A percentile compares a stretch with the other conserved stretches of the same genome.
Conservation (phyloP, 2,888 invertebrate species). For the Nymphalis polychloros region DNA sequence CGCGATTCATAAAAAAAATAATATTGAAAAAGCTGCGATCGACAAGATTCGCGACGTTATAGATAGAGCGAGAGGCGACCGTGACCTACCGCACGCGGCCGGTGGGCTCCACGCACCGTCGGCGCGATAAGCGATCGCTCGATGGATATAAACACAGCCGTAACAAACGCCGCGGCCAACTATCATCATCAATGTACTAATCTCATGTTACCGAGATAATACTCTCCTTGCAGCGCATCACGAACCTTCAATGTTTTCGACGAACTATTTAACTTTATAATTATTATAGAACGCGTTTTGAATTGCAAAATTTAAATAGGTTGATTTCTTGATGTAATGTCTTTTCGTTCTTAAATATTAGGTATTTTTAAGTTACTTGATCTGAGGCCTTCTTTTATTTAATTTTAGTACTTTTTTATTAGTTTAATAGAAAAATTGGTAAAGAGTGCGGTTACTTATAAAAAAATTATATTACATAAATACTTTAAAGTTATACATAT, state of each 20-base stretch:
- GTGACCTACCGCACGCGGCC: slow-evolving; percentile 51
- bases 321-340: not conserved
- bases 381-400: too few species aligned
- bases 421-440: too few species aligned
- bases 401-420: too few species aligned
- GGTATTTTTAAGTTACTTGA: too few species aligned
- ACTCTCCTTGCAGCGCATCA: not conserved
- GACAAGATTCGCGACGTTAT: slow-evolving; percentile 27
- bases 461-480: too few species aligned
- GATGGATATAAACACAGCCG: slow-evolving; percentile 43
- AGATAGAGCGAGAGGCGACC: slow-evolving; percentile 43
- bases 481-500: too few species aligned
- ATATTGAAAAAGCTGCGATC: slow-evolving; percentile 25
- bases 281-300: not conserved
- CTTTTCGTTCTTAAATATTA: too few species aligned
- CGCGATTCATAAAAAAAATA: slow-evolving; percentile 15
- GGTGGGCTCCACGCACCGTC: slow-evolving; percentile 35
- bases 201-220: slow-evolving; percentile 34
- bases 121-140: slow-evolving; percentile 43
- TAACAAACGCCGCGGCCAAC: slow-evolving; percentile 33
- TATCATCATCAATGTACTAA: slow-evolving; percentile 33
- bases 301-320: not conserved
- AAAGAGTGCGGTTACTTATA: too few species aligned
- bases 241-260: slow-evolving; percentile 1
- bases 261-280: not conserved